These are phyloP conservation scores for Schrankia costaestrigalis DNA, from an alignment of 2,888 invertebrate genomes.

Conservation along the genomic window DNA sequence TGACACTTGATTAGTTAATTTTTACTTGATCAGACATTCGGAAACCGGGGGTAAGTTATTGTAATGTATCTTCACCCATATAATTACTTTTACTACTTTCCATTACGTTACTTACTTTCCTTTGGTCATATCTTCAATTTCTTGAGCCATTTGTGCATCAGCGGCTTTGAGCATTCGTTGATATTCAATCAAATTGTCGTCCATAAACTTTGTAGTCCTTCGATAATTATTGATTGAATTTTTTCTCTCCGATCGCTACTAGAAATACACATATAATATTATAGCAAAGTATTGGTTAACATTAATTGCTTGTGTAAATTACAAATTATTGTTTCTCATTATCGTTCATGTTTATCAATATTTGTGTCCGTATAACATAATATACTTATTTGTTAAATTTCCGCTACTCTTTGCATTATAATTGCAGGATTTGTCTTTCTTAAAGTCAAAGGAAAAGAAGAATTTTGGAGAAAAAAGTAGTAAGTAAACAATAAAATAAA, in stretches of 20 bases:
- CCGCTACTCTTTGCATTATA: too few relatives aligned
- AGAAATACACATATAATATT: slow-evolving; percentile 52
- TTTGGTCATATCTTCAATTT: slow-evolving; percentile 91
- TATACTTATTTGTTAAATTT: too few relatives aligned
- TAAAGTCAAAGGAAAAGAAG: neutral
- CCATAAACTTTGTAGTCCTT: slow-evolving; percentile 84
- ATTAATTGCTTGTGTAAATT: neutral
- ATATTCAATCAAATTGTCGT: slow-evolving; percentile 83
- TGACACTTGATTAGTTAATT: too few relatives aligned
- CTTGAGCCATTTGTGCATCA: slow-evolving; percentile 88
- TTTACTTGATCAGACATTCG: too few relatives aligned
- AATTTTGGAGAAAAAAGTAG: neutral
- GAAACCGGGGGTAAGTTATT: too few relatives aligned
- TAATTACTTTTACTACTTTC: too few relatives aligned
- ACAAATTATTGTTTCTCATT: neutral
- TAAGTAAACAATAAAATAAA: neutral
- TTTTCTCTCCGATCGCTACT: slow-evolving; percentile 76
- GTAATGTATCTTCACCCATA: too few relatives aligned
- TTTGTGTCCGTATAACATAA: too few relatives aligned
- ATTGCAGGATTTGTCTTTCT: too few relatives aligned
- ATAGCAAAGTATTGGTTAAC: slow-evolving; percentile 36
- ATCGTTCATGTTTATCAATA: too few relatives aligned
- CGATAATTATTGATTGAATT: slow-evolving; percentile 55
- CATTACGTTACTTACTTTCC: too few relatives aligned
- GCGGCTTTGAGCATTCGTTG: slow-evolving; percentile 84